Evolutionary conservation across 2,888 invertebrate species (phyloP), one percentile per base, ranked within the genome.

Genomic region (Spodoptera picta): DNA sequence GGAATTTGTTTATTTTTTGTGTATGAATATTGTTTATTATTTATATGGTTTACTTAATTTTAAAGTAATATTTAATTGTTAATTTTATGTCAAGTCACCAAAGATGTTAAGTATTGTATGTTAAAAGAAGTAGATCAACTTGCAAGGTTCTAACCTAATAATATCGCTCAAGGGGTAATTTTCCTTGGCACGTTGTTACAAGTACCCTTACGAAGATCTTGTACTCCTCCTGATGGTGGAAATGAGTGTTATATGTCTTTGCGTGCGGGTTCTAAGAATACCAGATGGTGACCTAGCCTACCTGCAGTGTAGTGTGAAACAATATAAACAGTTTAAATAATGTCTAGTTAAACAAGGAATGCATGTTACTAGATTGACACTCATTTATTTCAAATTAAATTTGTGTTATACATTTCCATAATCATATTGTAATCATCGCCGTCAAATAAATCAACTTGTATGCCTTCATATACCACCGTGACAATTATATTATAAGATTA

Each of bases 381-480:
- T 36, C 36, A 36, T 36, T 36, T 36, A 36, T 36, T 36, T 9
- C 9, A 36, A 36, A 36, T 36, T 4, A 36, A 6, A 36, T 19
- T 48, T 36, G 49, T 10, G 41, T 46, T 49, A 31, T 6, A 3
- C 44, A 36, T 27, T 51, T 64, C 64, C 11, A 31, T 51, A 19
- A 19, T 19, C 19, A 19, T 52, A 48, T 57, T 65, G 43, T 63
- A 12, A 63, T 66, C 59, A 56, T 69, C 65, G 67, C 69, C 69
- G 68, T 74, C 68, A 73, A 62, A 68, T 73, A 59, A 68, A 56
- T 50, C 64, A 62, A 68, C 62, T 67, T 66, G 68, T 71, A 72
- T 77, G 77, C 78, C 73, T 80, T 79, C 59, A 59, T 66, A 72
- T 61, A 80, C 79, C 76, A 82, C 79, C 76, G 81, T 71, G 66